phyloP scores from a whole-genome alignment of 2,888 invertebrate species.

The Leptura quadrifasciata region DNA sequence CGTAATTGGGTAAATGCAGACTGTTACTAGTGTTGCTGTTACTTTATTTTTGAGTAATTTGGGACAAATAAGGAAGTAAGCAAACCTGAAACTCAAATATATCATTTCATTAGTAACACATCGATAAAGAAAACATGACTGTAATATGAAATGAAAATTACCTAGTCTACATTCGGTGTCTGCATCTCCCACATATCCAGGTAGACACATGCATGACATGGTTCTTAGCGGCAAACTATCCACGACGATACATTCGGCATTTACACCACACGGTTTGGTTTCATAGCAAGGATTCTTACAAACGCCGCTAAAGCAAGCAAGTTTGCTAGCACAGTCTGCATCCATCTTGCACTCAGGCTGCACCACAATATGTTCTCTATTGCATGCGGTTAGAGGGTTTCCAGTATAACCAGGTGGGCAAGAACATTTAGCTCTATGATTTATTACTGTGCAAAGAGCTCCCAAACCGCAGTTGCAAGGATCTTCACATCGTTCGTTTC shows the following conservation, averaged over 20 bases:
- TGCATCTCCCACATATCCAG: conserved; percentile 90
- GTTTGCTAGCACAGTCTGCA: conserved; percentile 89
- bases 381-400: conserved; percentile 83
- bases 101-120: background rate
- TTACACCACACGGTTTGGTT: conserved; percentile 86
- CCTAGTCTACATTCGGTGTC: conserved; percentile 88
- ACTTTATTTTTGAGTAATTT: conserved; percentile 19
- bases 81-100: conserved; percentile 43
- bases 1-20: conserved; percentile 40
- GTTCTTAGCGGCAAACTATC: conserved; percentile 91
- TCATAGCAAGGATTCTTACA: conserved; percentile 89
- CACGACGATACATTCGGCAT: conserved; percentile 89
- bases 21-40: conserved; percentile 61
- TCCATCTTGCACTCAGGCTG: conserved; percentile 84
- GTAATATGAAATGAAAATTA: conserved; percentile 71
- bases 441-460: conserved; percentile 85
- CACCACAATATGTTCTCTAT: conserved; percentile 75
- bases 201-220: conserved; percentile 90
- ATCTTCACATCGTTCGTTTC: conserved; percentile 85
- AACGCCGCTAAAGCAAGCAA: conserved; percentile 87
- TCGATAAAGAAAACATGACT: conserved; percentile 21
- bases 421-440: conserved; percentile 86
- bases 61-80: conserved; percentile 23
- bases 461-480: conserved; percentile 89
- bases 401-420: conserved; percentile 90